Evolutionary conservation across 2,888 invertebrate genomes (phyloP), one percentile per base, ranked within the genome.

Genomic region (Dinocampus coccinellae): DNA sequence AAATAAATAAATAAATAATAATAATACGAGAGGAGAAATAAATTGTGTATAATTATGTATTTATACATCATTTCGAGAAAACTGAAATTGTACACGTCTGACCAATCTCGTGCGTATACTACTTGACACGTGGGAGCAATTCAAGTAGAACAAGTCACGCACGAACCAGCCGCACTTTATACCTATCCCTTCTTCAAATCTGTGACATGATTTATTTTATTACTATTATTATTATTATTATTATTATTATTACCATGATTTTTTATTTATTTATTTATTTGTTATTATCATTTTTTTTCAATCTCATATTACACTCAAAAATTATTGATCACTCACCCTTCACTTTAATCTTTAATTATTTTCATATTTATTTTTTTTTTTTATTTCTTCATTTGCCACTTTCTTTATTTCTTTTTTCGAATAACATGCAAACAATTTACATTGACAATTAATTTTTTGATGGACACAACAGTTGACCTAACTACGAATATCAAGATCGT

Each of bases 111-210:
- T 57, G 57, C 57, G 36, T 66, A 57, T 57, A 36, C 57, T 57
- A 66, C 53, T 66, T 2, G 39, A 47, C 47, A 47, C 47, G 47
- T 47, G 47, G 47, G 39, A 6, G 47, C 0, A 16, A 7, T 16
- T n/a, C 39, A 55, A 66, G 65, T 55, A 57, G 65, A 66, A 66
- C 57, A 39, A 33, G 64, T 64, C 65, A 57, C 33, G n/a, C 65
- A 57, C 55, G 65, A 66, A 34, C 33, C 52, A 53, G 64, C 64
- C 47, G n/a, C 39, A 47, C 47, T 47, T n/a, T 1, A 47, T 47
- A 7, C 47, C 47, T 47, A 47, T 47, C 47, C 16, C 16, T 6
- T 1, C 47, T 6, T 20, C 16, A 47, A 47, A 47, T 47, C 47
- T 47, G 16, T 47, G 47, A 16, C 47, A 47, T n/a, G 47, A 47